Conservation (phyloP, 2,888 invertebrate genomes). For the Steromphala cineraria region DNA sequence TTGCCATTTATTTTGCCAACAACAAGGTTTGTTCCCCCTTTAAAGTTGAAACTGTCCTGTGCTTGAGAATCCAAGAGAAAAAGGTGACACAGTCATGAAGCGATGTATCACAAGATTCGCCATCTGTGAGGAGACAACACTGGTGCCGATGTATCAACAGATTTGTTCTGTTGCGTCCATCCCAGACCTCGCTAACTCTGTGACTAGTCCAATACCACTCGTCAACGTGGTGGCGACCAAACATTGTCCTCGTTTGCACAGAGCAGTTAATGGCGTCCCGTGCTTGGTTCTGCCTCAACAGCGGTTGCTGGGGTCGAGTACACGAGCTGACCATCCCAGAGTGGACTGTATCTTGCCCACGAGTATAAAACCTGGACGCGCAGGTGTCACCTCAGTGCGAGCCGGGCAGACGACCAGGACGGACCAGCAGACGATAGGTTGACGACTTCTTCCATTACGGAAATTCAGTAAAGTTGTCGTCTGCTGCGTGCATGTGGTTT, state of each 20-base stretch:
- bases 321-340: slow-evolving; percentile 2
- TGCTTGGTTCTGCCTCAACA: background rate
- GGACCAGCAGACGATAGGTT: background rate
- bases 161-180: background rate
- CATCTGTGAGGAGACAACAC: no score
- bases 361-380: background rate
- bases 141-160: background rate
- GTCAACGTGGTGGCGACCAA: background rate
- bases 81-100: no score
- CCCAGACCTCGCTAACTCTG: background rate
- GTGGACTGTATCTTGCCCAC: background rate
- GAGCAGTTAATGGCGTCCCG: background rate
- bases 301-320: background rate
- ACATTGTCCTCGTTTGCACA: background rate
- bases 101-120: no score
- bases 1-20: no score
- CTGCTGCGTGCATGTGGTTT: background rate
- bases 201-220: background rate
- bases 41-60: no score
- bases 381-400: slow-evolving; percentile 1
- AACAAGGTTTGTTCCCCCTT: no score
- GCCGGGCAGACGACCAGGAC: background rate
- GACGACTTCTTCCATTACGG: background rate
- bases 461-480: background rate
- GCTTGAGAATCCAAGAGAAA: no score